These are phyloP conservation scores for Eueremaeus valkanovi DNA, from an alignment of 2,888 invertebrate genomes.

Conservation along the genomic window DNA sequence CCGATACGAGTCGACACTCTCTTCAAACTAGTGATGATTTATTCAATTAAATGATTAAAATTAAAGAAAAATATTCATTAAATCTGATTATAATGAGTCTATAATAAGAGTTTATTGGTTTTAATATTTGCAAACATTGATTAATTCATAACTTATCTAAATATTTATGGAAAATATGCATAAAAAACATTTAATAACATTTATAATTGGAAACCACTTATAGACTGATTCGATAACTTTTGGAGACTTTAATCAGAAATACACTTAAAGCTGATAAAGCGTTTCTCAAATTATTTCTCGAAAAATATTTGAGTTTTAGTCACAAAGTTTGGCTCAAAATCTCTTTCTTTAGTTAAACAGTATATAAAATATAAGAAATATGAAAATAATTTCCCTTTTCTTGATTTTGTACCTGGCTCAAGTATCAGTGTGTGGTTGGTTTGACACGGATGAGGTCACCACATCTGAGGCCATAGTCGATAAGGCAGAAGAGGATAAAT, in stretches of 20 bases:
- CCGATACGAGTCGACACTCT: neutral
- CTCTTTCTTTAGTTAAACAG: neutral
- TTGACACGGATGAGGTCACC: neutral
- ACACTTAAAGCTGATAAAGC: neutral
- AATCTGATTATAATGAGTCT: no score
- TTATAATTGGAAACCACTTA: neutral
- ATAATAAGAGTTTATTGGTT: neutral
- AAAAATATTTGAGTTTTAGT: neutral
- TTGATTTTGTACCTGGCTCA: constrained; percentile 7
- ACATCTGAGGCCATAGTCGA: neutral
- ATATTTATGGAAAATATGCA: neutral
- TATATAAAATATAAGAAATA: neutral
- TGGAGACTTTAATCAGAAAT: neutral
- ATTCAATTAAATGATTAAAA: neutral
- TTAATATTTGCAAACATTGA: neutral
- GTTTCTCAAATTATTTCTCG: neutral
- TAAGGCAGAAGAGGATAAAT: neutral
- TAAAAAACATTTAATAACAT: constrained; percentile 7
- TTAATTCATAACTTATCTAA: neutral
- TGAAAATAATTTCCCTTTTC: constrained; percentile 10
- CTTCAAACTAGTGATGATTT: no score
- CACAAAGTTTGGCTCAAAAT: neutral
- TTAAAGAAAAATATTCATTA: no score
- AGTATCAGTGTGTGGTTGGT: neutral
- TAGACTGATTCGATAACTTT: constrained; percentile 12